Base-by-base conservation (phyloP, 92 coral and sea anemone genomes). In the Paramuricea clavata region DNA sequence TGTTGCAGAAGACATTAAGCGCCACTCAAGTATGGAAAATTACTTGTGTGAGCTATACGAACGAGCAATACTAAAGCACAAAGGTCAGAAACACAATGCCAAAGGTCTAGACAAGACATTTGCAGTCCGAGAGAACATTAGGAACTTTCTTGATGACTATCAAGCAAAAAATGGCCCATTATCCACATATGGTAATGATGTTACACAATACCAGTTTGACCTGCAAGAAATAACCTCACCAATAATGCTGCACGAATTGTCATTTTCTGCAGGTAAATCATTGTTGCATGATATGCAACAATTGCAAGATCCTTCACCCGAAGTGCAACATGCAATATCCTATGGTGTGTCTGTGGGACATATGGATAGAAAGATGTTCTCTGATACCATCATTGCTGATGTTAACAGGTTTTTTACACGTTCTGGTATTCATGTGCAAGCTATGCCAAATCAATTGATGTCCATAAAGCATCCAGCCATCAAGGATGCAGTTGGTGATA, bases 1-100 rank as follows among this genome's bases (percentile, higher is more conserved):
- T 47, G 7, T 54, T 3, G 59, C 50, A 28, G 90, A 86, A 32
- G 90, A 43, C 27, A 31, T 86, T 13, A 28, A 23, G 15, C 57
- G 90, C 1, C 90, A 86, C 56, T 78, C 90, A 13, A 32, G 78
- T 26, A 15, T 35, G n/a, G 90, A 78, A 16, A 86, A 86, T 43
- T 78, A 78, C 41, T 78, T 69, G 6, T 76, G 85, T 76, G 84
- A 86, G 26, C 21, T 86, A 30, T 77, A 35, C 42, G 90, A 86
- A 22, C 27, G 90, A 15, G 32, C 54, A 17, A 78, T 86, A 0
- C 3, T 35, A 41, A 31, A 22, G 3, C 84, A 86, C 27, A 78
- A 78, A 36, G 12, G 33, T 8, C 90, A 77, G 30, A 23, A 68
- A 56, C 15, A 36, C 16, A 77, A 77, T 43, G 9, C 42, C 22